Conservation (phyloP, 1,140 invertebrate species). For the Drosophila tsacasi region DNA sequence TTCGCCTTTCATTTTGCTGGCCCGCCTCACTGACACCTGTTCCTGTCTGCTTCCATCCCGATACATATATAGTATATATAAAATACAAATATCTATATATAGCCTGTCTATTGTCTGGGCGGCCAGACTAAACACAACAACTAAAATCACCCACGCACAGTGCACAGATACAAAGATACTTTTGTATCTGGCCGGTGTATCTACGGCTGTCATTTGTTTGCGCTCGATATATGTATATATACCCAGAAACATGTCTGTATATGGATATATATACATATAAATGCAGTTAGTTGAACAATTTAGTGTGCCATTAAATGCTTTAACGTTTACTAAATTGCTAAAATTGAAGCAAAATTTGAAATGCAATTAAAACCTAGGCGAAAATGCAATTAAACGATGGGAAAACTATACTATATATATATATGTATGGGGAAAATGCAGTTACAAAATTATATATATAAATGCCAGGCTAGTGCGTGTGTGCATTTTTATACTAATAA, state of each 20-base stretch:
- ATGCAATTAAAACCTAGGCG: conserved; percentile 46
- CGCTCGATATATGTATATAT: conserved; percentile 10
- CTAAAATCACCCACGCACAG: conserved; percentile 61
- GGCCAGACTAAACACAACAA: conserved; percentile 72
- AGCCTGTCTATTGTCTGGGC: conserved; percentile 52
- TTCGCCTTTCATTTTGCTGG: conserved; percentile 54
- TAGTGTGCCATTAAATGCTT: conserved; percentile 56
- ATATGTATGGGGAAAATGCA: conserved; percentile 32
- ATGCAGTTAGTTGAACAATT: conserved; percentile 36
- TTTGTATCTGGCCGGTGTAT: conserved; percentile 47
- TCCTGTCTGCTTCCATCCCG: conserved; percentile 20
- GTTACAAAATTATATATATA: conserved; percentile 47
- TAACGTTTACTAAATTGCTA: conserved; percentile 40
- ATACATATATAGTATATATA: conserved; percentile 1
- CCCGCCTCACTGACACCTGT: conserved; percentile 59
- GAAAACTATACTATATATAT: not conserved
- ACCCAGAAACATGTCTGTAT: not conserved
- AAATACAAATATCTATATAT: conserved; percentile 29
- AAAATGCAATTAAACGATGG: conserved; percentile 44
- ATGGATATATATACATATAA: conserved; percentile 14
- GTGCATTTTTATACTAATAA: conserved; percentile 46
- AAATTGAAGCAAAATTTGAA: conserved; percentile 35
- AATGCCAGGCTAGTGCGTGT: conserved; percentile 10
- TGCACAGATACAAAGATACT: conserved; percentile 34
- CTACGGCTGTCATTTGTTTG: conserved; percentile 56